A percentile compares a stretch with the other conserved stretches of the same genome.
Evolutionary conservation across 2,888 invertebrate species (phyloP).

Genomic region (Nephrotoma flavescens): DNA sequence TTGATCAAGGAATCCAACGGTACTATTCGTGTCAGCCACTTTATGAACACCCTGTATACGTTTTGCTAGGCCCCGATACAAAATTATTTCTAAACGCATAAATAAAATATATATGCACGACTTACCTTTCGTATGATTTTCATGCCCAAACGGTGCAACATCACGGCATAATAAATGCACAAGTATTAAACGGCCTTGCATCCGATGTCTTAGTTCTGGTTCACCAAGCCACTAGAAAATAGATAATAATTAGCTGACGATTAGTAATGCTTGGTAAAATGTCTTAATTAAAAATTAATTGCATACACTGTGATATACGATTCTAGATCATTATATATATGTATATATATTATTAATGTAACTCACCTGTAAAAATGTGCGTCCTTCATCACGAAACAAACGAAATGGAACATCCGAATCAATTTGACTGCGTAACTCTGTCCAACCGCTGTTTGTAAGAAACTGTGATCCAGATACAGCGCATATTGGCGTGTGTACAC

Average conservation of each 20-base stretch:
- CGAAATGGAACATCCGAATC: constrained; percentile 68
- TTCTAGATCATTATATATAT: neutral
- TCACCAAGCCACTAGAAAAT: constrained; percentile 71
- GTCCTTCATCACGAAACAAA: constrained; percentile 64
- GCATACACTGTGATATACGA: neutral
- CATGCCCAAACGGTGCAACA: constrained; percentile 33
- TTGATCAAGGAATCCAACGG: too few species aligned
- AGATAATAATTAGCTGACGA: neutral
- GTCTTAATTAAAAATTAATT: neutral
- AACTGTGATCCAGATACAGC: constrained; percentile 76
- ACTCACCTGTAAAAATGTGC: constrained; percentile 63
- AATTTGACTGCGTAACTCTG: constrained; percentile 60
- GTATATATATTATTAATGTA: too few species aligned
- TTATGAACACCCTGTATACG: too few species aligned
- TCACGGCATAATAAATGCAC: constrained; percentile 69
- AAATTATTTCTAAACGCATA: too few species aligned
- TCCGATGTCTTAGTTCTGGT: constrained; percentile 53
- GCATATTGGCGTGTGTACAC: constrained; percentile 65
- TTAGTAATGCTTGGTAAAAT: neutral
- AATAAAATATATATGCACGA: neutral
- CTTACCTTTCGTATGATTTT: neutral
- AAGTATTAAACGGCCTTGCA: constrained; percentile 68
- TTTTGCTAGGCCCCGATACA: too few species aligned
- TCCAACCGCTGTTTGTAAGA: constrained; percentile 62
- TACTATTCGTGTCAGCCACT: too few species aligned